These are phyloP conservation scores for Alosa sapidissima DNA, from an alignment of 2,797 vertebrate species.

Conservation along the genomic window DNA sequence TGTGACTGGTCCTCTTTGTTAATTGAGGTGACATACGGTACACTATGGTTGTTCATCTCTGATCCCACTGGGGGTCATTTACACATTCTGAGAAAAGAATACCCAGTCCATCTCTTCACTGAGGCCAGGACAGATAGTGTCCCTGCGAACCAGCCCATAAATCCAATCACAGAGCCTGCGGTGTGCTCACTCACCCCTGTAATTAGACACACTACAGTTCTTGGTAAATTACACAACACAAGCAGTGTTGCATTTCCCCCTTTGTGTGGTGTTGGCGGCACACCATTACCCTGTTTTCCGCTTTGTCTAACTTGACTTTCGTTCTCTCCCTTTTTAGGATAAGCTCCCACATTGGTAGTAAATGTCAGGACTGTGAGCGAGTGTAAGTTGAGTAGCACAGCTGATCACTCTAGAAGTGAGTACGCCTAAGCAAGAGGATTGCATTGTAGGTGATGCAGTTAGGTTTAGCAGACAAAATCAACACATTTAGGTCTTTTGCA, in stretches of 20 bases:
- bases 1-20: neutral
- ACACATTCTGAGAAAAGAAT: neutral
- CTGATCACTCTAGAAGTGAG: neutral
- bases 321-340: neutral
- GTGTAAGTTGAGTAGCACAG: neutral
- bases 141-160: neutral
- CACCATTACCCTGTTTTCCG: neutral
- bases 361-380: neutral
- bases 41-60: neutral
- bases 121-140: conserved; percentile 3
- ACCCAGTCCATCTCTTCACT: neutral
- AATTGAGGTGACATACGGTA: conserved; percentile 4
- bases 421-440: neutral
- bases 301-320: neutral
- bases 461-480: neutral
- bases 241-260: neutral
- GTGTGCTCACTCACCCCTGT: conserved; percentile 6
- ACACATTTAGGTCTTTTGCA: neutral
- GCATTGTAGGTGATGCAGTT: neutral
- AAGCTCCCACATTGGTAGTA: neutral
- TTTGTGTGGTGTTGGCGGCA: neutral
- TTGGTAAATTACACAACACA: conserved; percentile 9
- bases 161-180: neutral
- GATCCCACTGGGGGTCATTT: neutral
- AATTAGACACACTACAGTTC: conserved; percentile 19